Evolutionary conservation across 2,113 vertebrate species (phyloP), one percentile per base, ranked within the genome.

Genomic region (Nannospalax galili): DNA sequence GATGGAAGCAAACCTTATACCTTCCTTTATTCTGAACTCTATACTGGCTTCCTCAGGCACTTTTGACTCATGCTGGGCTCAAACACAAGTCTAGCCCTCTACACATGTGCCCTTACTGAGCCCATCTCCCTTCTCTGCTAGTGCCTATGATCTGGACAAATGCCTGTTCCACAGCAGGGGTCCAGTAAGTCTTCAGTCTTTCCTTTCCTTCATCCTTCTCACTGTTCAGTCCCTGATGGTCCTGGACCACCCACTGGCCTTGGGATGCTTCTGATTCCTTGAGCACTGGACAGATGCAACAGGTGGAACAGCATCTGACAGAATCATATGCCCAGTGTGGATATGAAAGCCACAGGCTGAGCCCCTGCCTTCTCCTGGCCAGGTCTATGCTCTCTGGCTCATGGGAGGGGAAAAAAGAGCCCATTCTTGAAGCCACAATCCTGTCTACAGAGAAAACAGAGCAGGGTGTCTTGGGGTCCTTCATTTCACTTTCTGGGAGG

Each of bases 21-120:
- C 30, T 45, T 69, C 77, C 84, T 91, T 35, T 52, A 56, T 45
- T 30, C 42, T 52, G 16, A 92, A 37, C 22, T 35, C 92, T 26
- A 17, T 17, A 56, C 12, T 20, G 74, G 74, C 48, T 74, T 78
- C 17, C 52, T 48, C 14, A 30, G 2, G 62, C 24, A 35, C 56
- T 84, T 8, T 0, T 67, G 52, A 82, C 19, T 32, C 37, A 28
- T 0, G 15, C 30, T 12, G 45, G 67, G 69, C 15, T n/a, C 6
- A 37, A 30, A 11, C n/a, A 42, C 35, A 48, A 93, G 22, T 40
- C 20, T 3, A 19, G 24, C 16, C 15, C 26, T 17, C 35, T 26
- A 58, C 6, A 14, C 14, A 8, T 0, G 10, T 8, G 8, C 16
- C n/a, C 28, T 0, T 2, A 3, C 28, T 3, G 24, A 74, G 30